A percentile compares a stretch with the other conserved stretches of the same genome.
Evolutionary conservation across 1,140 invertebrate genomes (phyloP).

Genomic region (Heliothis subflexa): DNA sequence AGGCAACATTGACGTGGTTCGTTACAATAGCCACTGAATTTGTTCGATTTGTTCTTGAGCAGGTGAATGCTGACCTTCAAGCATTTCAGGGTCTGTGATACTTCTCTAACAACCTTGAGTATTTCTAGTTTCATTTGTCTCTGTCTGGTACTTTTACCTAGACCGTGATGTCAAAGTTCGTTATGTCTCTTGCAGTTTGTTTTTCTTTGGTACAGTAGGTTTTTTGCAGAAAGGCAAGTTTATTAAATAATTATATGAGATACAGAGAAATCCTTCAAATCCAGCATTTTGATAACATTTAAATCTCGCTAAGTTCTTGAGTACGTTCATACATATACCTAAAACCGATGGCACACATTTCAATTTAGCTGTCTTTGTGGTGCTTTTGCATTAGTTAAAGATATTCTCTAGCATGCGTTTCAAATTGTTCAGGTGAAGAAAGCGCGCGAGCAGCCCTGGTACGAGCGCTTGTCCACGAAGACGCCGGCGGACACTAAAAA

Average conservation of each 20-base stretch:
- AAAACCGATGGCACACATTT: no score
- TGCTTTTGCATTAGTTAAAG: neutral
- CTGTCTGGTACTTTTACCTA: neutral
- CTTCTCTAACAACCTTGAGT: neutral
- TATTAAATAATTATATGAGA: no score
- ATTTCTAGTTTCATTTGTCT: neutral
- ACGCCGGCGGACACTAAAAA: slow-evolving; percentile 64
- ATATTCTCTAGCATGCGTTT: neutral
- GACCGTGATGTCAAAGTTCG: neutral
- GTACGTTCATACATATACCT: no score
- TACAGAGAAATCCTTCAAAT: neutral
- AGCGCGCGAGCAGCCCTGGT: slow-evolving; percentile 74
- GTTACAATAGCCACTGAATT: neutral
- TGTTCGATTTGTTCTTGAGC: neutral
- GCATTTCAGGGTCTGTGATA: neutral
- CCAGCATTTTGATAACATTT: neutral
- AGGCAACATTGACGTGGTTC: neutral
- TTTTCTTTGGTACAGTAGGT: no score
- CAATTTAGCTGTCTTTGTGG: no score
- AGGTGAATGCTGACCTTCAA: neutral
- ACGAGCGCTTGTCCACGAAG: slow-evolving; percentile 77
- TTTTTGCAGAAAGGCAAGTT: no score
- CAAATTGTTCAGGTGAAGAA: slow-evolving; percentile 69
- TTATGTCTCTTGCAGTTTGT: no score
- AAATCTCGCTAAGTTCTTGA: neutral